These are phyloP conservation scores for Dendrolimus kikuchii DNA, from an alignment of 1,140 invertebrate genomes.

Conservation along the genomic window DNA sequence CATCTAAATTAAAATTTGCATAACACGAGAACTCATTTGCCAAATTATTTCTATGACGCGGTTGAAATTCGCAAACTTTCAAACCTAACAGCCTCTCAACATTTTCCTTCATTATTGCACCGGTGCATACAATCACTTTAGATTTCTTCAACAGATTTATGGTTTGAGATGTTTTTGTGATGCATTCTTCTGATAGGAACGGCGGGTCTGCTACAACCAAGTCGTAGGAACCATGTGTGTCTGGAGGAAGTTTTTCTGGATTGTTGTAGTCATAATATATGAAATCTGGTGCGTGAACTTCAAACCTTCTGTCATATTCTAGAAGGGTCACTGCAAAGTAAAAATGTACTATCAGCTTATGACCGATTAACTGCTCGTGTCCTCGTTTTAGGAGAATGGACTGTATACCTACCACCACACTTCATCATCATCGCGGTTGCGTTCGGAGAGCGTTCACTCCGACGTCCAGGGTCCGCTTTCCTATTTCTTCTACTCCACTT, in stretches of 20 bases:
- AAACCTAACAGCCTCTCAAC: slow-evolving; percentile 78
- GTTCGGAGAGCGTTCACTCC: too few species aligned
- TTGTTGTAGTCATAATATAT: slow-evolving; percentile 92
- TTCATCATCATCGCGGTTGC: too few species aligned
- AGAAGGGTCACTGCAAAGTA: slow-evolving; percentile 81
- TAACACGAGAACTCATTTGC: slow-evolving; percentile 95
- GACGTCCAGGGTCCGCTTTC: too few species aligned
- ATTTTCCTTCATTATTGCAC: slow-evolving; percentile 83
- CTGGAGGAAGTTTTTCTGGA: slow-evolving; percentile 80
- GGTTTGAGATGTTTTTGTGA: slow-evolving; percentile 87
- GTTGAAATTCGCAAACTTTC: slow-evolving; percentile 81
- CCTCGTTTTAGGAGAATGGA: too few species aligned
- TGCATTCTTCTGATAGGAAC: slow-evolving; percentile 94
- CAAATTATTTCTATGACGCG: slow-evolving; percentile 89
- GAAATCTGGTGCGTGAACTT: slow-evolving; percentile 85
- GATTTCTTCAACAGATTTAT: slow-evolving; percentile 84
- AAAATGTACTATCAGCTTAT: slow-evolving; percentile 12
- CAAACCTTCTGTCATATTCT: slow-evolving; percentile 88
- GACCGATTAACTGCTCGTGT: too few species aligned
- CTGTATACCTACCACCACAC: too few species aligned
- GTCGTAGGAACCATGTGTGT: slow-evolving; percentile 80
- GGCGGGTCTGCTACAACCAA: slow-evolving; percentile 95
- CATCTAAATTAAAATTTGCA: slow-evolving; percentile 86
- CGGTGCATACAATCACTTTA: slow-evolving; percentile 93
- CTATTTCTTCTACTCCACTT: too few species aligned